Evolutionary conservation across 2,888 invertebrate species (phyloP).

Genomic region (Schizaphis graminum): DNA sequence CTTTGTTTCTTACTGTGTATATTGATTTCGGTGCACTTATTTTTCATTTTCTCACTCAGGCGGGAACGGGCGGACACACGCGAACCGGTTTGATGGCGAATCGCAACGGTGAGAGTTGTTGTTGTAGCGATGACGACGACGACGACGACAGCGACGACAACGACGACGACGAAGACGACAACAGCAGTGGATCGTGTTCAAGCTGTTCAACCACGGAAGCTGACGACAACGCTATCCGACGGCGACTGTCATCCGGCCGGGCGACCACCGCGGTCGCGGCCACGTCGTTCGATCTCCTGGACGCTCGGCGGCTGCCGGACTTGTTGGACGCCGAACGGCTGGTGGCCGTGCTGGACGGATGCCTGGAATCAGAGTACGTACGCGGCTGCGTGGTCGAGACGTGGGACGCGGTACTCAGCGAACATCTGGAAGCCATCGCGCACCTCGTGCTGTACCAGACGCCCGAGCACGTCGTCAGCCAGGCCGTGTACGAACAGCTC

Average conservation of each 20-base stretch:
- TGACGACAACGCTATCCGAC: background rate
- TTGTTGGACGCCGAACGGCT: constrained; percentile 33
- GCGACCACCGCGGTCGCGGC: background rate
- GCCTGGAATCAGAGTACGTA: constrained; percentile 43
- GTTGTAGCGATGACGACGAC: background rate
- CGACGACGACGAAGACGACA: background rate
- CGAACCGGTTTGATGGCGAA: background rate
- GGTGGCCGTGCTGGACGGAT: constrained; percentile 51
- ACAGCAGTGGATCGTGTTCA: constrained; percentile 13
- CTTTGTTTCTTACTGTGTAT: background rate
- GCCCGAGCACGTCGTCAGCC: constrained; percentile 46
- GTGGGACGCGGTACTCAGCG: constrained; percentile 61
- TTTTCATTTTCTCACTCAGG: background rate
- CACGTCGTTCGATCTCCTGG: constrained; percentile 36
- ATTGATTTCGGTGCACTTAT: background rate
- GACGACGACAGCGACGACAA: background rate
- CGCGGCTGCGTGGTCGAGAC: constrained; percentile 60
- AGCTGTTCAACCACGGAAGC: constrained; percentile 19
- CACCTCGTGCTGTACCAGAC: constrained; percentile 58
- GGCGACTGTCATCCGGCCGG: background rate
- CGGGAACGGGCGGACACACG: background rate
- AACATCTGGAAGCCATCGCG: constrained; percentile 54
- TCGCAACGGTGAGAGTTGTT: background rate
- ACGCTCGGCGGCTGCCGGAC: constrained; percentile 36
- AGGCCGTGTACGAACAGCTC: constrained; percentile 47